Base-by-base conservation (phyloP, 2,888 invertebrate species). In the Drosophila ezoana region DNA sequence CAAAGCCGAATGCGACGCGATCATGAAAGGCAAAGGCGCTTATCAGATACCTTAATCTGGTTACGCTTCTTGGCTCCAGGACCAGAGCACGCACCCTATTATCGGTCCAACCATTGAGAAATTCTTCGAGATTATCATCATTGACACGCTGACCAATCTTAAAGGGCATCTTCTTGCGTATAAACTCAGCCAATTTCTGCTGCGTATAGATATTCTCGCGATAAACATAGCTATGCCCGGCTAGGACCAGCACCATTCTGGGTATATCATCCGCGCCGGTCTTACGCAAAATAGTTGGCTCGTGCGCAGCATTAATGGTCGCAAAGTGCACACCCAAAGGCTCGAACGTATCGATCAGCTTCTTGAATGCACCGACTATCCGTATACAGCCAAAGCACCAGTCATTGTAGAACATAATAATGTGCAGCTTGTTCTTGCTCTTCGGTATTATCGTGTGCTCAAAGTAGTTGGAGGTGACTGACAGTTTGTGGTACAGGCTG, bases 381-480 rank as follows among this genome's bases (percentile, higher is more conserved):
- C 95, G 96, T 72, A 97, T 95, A 91, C 98, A 99, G 51, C 97
- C 95, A 91, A 98, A 97, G 91, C 98, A 99, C 96, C 97, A 98
- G 92, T 98, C 98, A 8, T 97, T 96, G 92, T 98, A 99, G 91
- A 98, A 97, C 80, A 98, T 95, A 51, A 99, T 94, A 62, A 99
- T 93, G 65, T 97, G 96, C 10, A 98, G 98, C 37, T 95, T 95
- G 72, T 94, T 95, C 64, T 94, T 93, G 90, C 97, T 98, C 90
- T 97, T 97, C 69, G 97, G 97, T 57, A 98, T 91, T 76, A 98
- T 94, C 66, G 95, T 95, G 90, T 96, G 97, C 90, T 98, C 97
- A 92, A 96, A 98, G 76, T 97, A 97, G 95, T 96, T 95, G 69
- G 96, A 94, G 56, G 96, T 97, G 66, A 98, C 95, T 51, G 96